These are phyloP conservation scores for Habroteleia sp. DNA, from an alignment of 2,888 invertebrate genomes.

Conservation along the genomic window DNA sequence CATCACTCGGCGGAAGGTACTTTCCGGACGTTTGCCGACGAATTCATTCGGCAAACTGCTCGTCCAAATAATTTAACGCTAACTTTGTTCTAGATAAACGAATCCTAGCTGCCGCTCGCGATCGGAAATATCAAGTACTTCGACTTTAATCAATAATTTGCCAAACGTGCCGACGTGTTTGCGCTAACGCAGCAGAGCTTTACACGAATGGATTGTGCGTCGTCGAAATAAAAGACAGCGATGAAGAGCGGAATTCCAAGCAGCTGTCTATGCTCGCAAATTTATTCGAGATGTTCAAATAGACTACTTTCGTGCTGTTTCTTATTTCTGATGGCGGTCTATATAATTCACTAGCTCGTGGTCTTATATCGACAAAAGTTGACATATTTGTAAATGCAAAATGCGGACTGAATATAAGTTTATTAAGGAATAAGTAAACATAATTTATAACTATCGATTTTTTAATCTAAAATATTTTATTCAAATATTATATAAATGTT, in stretches of 20 bases:
- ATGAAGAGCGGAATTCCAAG: not conserved
- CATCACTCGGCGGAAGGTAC: slow-evolving; percentile 15
- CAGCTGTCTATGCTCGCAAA: not conserved
- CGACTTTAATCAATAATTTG: slow-evolving; percentile 23
- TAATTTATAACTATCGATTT: too few relatives aligned
- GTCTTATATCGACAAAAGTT: too few relatives aligned
- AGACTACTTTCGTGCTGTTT: slow-evolving; percentile 8
- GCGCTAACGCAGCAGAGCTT: too few relatives aligned
- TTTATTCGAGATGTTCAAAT: slow-evolving; percentile 24
- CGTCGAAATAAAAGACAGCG: slow-evolving; percentile 15
- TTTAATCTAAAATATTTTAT: too few relatives aligned
- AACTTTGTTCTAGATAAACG: slow-evolving; percentile 27
- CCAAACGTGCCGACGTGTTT: too few relatives aligned
- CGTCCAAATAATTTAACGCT: slow-evolving; percentile 44
- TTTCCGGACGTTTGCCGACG: slow-evolving; percentile 34
- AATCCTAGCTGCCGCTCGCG: not conserved
- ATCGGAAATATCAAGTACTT: slow-evolving; percentile 38
- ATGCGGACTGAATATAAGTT: too few relatives aligned
- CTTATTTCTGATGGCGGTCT: slow-evolving; percentile 1
- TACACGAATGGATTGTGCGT: slow-evolving; percentile 4
- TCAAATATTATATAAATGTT: too few relatives aligned
- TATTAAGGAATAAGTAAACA: too few relatives aligned
- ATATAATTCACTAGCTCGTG: slow-evolving; percentile 17
- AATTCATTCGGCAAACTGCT: slow-evolving; percentile 42
- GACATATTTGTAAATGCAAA: too few relatives aligned